Evolutionary conservation across 2,113 vertebrate genomes (phyloP).

Genomic region (Hippocampus abdominalis): DNA sequence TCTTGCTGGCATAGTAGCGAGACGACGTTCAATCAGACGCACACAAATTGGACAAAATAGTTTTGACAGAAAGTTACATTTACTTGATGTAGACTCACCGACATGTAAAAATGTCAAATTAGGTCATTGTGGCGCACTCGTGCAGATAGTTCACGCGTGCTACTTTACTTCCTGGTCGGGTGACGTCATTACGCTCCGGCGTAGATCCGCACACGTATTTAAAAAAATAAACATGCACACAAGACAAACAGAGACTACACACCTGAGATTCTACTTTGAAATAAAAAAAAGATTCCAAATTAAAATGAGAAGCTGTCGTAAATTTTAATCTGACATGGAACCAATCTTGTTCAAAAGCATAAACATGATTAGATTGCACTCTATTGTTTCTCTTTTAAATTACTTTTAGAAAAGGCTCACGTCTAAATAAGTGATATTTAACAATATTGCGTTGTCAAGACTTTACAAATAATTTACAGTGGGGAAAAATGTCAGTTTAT

Average conservation of each 20-base stretch:
- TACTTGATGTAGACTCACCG: constrained; percentile 36
- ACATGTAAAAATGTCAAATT: constrained; percentile 19
- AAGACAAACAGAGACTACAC: not conserved
- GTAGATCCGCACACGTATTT: not conserved
- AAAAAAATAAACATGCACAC: not conserved
- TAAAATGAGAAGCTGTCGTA: too few relatives aligned
- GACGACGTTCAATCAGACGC: not conserved
- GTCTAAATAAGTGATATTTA: constrained; percentile 31
- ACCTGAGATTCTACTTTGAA: not conserved
- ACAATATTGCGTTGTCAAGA: constrained; percentile 12
- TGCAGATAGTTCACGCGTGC: constrained; percentile 26
- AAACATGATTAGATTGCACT: not conserved
- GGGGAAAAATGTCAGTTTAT: constrained; percentile 6
- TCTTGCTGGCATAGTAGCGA: too few relatives aligned
- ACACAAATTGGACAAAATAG: not conserved
- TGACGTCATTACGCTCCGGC: not conserved
- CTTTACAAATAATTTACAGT: constrained; percentile 56
- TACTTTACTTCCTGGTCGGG: constrained; percentile 46
- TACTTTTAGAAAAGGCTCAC: constrained; percentile 34
- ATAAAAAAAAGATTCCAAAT: not conserved
- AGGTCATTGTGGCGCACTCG: not conserved
- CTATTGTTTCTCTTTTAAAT: constrained; percentile 40
- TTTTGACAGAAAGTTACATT: not conserved
- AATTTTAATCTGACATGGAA: too few relatives aligned
- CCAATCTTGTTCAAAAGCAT: too few relatives aligned